A percentile compares a stretch with the other conserved stretches of the same genome.
Conservation (phyloP, 2,113 vertebrate genomes). For the Nymphicus hollandicus region DNA sequence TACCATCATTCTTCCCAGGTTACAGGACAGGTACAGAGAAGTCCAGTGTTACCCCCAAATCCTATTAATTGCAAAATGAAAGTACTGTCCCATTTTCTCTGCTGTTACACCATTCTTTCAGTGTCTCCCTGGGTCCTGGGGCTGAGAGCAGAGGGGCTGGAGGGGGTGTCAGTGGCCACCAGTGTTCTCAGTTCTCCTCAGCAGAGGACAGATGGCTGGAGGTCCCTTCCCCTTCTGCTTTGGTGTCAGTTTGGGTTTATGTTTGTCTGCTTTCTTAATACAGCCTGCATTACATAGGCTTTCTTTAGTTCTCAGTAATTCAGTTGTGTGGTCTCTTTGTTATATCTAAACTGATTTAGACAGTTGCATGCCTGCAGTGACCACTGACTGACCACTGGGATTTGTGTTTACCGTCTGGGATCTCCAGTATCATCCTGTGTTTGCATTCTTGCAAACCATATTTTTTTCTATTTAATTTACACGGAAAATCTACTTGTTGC, state of each 20-base stretch:
- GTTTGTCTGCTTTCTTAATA: not conserved
- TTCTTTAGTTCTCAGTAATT: not conserved
- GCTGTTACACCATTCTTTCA: not conserved
- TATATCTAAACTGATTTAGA: not conserved
- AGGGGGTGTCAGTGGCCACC: not conserved
- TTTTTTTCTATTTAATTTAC: conserved; percentile 11
- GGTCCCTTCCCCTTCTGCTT: not conserved
- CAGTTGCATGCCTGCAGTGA: not conserved
- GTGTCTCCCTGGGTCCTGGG: not conserved
- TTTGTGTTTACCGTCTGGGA: not conserved
- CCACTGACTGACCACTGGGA: not conserved
- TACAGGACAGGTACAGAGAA: not conserved
- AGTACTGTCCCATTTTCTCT: not conserved
- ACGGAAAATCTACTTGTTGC: not conserved
- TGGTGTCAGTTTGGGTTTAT: not conserved
- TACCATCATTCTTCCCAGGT: not conserved
- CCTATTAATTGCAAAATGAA: not conserved
- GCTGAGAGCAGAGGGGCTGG: not conserved
- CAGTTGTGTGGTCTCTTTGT: not conserved
- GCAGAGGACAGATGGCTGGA: not conserved
- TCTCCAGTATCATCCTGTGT: not conserved
- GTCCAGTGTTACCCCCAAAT: not conserved
- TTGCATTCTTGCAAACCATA: not conserved
- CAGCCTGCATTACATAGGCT: not conserved
- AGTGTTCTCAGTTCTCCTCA: not conserved